A percentile compares a stretch with the other conserved stretches of the same genome.
Evolutionary conservation across 2,113 vertebrate species (phyloP).

Genomic region (Tachysurus fulvidraco): DNA sequence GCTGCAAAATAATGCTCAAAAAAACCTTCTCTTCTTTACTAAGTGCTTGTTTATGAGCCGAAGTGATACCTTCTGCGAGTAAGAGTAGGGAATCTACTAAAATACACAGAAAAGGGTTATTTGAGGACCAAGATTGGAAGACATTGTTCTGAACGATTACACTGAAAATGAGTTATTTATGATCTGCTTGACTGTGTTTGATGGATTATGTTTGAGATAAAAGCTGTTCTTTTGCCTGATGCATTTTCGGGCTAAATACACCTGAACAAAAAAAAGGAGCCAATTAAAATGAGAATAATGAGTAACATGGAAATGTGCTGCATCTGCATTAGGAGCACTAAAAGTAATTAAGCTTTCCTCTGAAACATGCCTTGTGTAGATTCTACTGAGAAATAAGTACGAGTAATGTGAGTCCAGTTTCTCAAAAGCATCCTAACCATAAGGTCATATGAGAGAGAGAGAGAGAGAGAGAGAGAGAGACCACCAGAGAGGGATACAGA

Average conservation of each 20-base stretch:
- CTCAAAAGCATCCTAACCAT: neutral
- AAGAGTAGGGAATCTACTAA: neutral
- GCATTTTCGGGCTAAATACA: neutral
- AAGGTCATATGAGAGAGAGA: neutral
- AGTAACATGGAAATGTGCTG: neutral
- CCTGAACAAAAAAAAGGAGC: neutral
- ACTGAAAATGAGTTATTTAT: constrained; percentile 12
- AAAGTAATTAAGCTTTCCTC: neutral
- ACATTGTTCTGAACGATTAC: neutral
- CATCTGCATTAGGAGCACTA: neutral
- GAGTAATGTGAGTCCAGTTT: neutral
- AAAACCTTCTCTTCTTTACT: neutral
- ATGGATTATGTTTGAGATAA: neutral
- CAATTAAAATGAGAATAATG: constrained; percentile 24
- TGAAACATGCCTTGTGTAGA: neutral
- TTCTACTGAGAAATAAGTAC: neutral
- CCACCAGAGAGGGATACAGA: neutral
- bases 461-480: neutral
- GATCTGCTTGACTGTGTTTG: neutral
- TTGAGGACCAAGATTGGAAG: neutral
- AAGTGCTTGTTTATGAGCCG: neutral
- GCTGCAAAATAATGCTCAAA: neutral
- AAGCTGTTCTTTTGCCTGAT: neutral
- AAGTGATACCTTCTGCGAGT: neutral
- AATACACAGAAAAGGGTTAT: neutral